These are phyloP conservation scores for Nothoprocta pentlandii DNA, from an alignment of 2,113 vertebrate genomes.

Conservation along the genomic window DNA sequence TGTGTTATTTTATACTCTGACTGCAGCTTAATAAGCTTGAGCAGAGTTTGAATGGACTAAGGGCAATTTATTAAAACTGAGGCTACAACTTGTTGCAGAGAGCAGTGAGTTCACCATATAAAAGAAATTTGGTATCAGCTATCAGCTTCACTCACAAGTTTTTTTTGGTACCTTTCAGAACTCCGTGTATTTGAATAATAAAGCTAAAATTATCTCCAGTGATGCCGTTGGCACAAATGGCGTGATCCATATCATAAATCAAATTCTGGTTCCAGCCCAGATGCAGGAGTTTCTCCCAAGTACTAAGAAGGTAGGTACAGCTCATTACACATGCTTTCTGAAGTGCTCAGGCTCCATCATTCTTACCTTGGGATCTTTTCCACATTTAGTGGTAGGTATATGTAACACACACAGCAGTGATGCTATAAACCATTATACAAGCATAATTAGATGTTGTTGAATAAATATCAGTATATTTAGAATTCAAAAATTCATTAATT, in stretches of 20 bases:
- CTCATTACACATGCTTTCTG: neutral
- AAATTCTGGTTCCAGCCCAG: slow-evolving; percentile 78
- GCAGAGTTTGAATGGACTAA: neutral
- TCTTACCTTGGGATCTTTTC: neutral
- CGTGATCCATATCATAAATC: slow-evolving; percentile 88
- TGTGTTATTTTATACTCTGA: neutral
- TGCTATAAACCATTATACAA: neutral
- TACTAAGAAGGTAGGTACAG: slow-evolving; percentile 53
- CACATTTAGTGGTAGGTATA: too few relatives aligned
- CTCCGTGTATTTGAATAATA: slow-evolving; percentile 77
- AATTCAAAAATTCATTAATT: neutral
- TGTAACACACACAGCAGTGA: neutral
- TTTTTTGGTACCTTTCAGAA: slow-evolving; percentile 75
- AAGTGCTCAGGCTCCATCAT: neutral
- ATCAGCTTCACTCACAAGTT: neutral
- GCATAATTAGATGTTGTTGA: neutral
- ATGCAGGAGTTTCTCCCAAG: slow-evolving; percentile 47
- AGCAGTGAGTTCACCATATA: rapidly evolving
- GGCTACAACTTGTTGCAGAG: neutral
- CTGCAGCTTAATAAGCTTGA: neutral
- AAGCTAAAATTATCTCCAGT: slow-evolving; percentile 80
- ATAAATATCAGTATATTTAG: neutral
- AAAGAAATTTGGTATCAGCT: neutral
- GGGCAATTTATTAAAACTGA: neutral
- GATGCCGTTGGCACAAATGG: slow-evolving; percentile 85